Percentiles rank a stretch among this genome's conserved stretches.
These are phyloP conservation scores for Oreohelix idahoensis DNA, from an alignment of 1,140 invertebrate genomes.

Conservation along the genomic window DNA sequence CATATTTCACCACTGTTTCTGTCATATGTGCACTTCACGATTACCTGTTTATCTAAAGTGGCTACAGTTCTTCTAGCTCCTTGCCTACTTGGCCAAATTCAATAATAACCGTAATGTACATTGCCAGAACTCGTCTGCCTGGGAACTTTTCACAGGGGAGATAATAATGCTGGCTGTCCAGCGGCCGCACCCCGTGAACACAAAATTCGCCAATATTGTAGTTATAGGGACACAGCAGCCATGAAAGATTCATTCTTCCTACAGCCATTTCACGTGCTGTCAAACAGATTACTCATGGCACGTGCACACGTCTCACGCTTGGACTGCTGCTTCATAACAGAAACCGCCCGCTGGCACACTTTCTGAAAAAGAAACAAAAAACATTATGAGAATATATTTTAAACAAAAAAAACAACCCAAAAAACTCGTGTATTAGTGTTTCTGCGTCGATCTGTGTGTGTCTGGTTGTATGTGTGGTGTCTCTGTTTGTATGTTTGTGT, in stretches of 20 bases:
- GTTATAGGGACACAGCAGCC: background rate
- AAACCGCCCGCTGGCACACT: background rate
- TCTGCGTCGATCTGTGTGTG: no score
- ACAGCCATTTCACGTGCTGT: background rate
- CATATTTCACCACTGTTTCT: no score
- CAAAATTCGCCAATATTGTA: background rate
- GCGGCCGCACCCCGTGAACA: background rate
- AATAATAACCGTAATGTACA: no score
- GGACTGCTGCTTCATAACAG: background rate
- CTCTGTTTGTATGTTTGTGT: no score
- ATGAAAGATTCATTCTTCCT: background rate
- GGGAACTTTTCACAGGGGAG: background rate
- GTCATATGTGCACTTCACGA: no score
- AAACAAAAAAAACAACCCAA: background rate
- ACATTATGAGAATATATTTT: background rate
- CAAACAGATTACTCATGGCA: background rate
- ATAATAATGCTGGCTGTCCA: background rate
- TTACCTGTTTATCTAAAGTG: no score
- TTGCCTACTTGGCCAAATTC: no score
- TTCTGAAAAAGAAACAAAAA: background rate
- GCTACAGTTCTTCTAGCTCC: no score
- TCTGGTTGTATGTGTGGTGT: no score
- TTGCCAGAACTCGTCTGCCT: background rate
- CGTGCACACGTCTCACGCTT: background rate
- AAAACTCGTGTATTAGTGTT: background rate